A percentile compares a stretch with the other conserved stretches of the same genome.
Conservation (phyloP, 2,888 invertebrate species). For the Leptinotarsa haldemani region DNA sequence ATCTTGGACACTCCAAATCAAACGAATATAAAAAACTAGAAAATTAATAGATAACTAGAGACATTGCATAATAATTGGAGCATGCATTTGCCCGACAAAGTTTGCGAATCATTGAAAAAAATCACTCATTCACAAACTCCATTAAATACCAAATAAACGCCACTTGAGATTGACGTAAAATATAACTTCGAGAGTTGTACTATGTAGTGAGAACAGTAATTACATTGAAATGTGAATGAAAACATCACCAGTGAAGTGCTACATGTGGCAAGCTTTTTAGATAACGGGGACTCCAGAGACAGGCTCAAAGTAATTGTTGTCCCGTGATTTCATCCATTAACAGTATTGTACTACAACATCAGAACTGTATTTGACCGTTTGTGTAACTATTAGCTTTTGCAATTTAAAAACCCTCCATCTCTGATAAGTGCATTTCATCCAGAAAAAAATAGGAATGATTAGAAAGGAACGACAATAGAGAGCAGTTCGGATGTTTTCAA, state of each 20-base stretch:
- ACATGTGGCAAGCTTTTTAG: conserved; percentile 16
- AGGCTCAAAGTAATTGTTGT: not conserved
- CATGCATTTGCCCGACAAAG: not conserved
- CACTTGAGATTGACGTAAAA: conserved; percentile 4
- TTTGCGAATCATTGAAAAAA: not conserved
- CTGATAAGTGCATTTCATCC: too few relatives aligned
- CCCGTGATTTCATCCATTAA: not conserved
- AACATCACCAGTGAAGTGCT: conserved; percentile 6
- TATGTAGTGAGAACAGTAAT: conserved; percentile 23
- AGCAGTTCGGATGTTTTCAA: too few relatives aligned
- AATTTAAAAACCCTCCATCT: too few relatives aligned
- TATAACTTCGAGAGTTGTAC: conserved; percentile 10
- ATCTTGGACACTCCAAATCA: not conserved
- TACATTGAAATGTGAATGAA: conserved; percentile 17
- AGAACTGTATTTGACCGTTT: not conserved
- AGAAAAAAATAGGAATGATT: too few relatives aligned
- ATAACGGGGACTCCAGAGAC: conserved; percentile 15
- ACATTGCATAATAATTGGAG: not conserved
- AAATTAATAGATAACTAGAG: not conserved
- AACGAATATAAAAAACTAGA: not conserved
- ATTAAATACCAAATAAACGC: not conserved
- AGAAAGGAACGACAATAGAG: too few relatives aligned
- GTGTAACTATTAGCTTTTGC: too few relatives aligned
- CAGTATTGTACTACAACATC: not conserved
- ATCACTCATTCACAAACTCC: not conserved